A percentile compares a stretch with the other conserved stretches of the same genome.
phyloP scores from a whole-genome alignment of 2,888 invertebrate genomes.

The Pristionchus mayeri region DNA sequence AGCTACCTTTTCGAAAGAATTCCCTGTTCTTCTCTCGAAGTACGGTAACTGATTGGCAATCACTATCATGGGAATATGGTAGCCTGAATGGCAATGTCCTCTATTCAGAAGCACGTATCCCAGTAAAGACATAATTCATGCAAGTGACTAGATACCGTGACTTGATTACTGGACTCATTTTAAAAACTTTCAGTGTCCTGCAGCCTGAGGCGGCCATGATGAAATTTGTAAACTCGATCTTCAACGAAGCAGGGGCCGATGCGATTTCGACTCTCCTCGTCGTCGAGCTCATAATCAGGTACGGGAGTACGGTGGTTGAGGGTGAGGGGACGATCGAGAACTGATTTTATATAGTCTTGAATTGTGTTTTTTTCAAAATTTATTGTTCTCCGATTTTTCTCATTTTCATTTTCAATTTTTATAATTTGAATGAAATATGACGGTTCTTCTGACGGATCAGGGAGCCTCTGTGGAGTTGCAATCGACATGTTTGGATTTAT shows the following conservation, averaged over 20 bases:
- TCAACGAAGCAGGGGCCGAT: conserved; percentile 84
- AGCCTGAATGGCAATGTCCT: no score
- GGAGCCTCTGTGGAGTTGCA: no score
- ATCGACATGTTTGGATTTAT: no score
- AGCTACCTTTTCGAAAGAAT: conserved; percentile 77
- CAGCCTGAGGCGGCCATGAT: conserved; percentile 49
- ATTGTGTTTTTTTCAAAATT: no score
- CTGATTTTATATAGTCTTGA: neutral
- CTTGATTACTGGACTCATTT: neutral
- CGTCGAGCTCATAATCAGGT: conserved; percentile 88
- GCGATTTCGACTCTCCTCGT: conserved; percentile 95
- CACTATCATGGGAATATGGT: no score
- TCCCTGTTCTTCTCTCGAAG: conserved; percentile 59
- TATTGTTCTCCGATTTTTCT: no score
- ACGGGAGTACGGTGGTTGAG: neutral
- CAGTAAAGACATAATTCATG: neutral
- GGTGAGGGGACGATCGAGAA: neutral
- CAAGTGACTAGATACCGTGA: neutral
- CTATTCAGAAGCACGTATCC: no score
- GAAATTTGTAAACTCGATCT: conserved; percentile 61
- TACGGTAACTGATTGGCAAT: no score
- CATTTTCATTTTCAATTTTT: no score
- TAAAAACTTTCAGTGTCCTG: neutral
- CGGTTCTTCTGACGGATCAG: no score
- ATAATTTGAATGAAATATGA: no score